Percentiles rank a stretch among this genome's conserved stretches.
phyloP scores from a whole-genome alignment of 2,888 invertebrate genomes.

The Hyppa rectilinea region DNA sequence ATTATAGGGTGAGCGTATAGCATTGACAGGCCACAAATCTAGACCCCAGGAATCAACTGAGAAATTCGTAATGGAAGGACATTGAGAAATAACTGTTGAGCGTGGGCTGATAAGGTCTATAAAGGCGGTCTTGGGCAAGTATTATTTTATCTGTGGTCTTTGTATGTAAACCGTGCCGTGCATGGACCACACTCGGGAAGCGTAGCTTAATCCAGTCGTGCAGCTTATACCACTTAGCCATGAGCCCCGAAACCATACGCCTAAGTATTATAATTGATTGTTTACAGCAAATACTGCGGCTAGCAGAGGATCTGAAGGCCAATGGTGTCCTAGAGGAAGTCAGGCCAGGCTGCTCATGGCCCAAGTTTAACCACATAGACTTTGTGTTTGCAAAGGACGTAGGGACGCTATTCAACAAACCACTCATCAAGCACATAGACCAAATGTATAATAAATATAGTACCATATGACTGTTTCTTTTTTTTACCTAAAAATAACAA shows the following conservation, averaged over 20 bases:
- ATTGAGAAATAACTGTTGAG: background rate
- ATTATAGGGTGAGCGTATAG: background rate
- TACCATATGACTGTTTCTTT: conserved; percentile 62
- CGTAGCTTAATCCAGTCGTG: background rate
- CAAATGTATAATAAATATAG: conserved; percentile 82
- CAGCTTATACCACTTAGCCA: background rate
- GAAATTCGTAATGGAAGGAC: background rate
- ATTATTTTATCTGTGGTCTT: too few relatives aligned
- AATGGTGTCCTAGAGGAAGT: conserved; percentile 78
- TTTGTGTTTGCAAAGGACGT: conserved; percentile 86
- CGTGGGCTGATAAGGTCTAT: too few relatives aligned
- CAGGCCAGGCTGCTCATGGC: conserved; percentile 79
- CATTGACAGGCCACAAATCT: background rate
- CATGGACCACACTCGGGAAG: too few relatives aligned
- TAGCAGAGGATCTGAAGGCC: conserved; percentile 77
- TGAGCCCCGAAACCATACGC: background rate
- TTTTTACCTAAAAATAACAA: conserved; percentile 12
- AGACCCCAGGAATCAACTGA: too few relatives aligned
- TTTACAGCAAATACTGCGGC: conserved; percentile 82
- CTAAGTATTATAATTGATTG: conserved; percentile 14
- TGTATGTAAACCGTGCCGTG: background rate
- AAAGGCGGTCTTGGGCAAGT: too few relatives aligned
- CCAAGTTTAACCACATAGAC: conserved; percentile 88
- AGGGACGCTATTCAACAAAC: conserved; percentile 79
- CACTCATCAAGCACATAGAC: conserved; percentile 76